Evolutionary conservation across 1,140 invertebrate species (phyloP), one percentile per base, ranked within the genome.

Genomic region (Camponotus vicinus): DNA sequence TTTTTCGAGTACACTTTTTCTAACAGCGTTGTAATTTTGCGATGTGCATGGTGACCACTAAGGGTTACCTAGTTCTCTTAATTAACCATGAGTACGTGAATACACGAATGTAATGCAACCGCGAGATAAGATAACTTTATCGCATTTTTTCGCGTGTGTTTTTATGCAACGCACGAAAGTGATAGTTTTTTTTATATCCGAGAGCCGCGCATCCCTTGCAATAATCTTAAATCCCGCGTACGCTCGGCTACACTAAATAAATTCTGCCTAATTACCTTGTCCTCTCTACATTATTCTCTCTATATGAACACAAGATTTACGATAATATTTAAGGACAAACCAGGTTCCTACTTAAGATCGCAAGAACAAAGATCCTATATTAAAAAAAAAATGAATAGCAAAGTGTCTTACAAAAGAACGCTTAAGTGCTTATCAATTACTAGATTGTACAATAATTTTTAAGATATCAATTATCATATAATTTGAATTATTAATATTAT

Each of bases 171-270:
- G 70, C 87, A 70, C 49, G 77, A 61, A 71, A 89, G 82, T 11
- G 40, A 86, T 89, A 69, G 57, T 45, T 49, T 69, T 71, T 84
- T 76, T 67, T 59, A 52, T 34, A 21, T 66, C 45, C 61, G 9
- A 59, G 71, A 59, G 71, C 45, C 7, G 67, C 11, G 32, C 34
- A 66, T 63, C 59, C 64, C 61, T 27, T 52, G 73, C 64, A 85
- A 87, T 87, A 87, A 87, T 87, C 86, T 87, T 87, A 87, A 87
- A 87, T 87, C 78, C 80, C 45, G 52, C 61, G 69, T 59, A 32
- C 18, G 64, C 69, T 42, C 61, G 82, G 80, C 82, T 75, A 83
- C 70, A 86, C 80, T 86, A 86, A 87, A 87, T 87, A 85, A 84
- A 87, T 85, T 85, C 45, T 34, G 49, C 63, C 71, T 87, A 87